Conservation (phyloP, 2,113 vertebrate genomes). For the Neotragus pygmaeus region DNA sequence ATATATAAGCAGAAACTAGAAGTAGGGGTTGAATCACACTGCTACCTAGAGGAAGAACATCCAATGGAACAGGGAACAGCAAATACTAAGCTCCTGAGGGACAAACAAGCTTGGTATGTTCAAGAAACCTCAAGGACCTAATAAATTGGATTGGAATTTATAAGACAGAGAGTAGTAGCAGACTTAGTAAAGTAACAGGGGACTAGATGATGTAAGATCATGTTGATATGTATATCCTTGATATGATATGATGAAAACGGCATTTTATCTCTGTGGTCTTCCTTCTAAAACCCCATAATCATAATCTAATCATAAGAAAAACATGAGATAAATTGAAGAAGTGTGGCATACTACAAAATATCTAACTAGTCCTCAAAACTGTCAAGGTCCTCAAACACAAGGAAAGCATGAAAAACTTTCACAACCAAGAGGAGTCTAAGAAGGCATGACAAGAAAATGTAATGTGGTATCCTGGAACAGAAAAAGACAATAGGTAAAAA, state of each 20-base stretch:
- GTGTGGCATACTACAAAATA: slow-evolving; percentile 9
- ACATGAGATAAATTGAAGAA: neutral
- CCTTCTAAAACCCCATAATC: neutral
- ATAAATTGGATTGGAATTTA: neutral
- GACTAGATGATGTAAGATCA: neutral
- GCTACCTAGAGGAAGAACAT: neutral
- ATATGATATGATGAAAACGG: neutral
- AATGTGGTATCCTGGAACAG: neutral
- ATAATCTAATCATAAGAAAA: neutral
- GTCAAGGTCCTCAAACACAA: slow-evolving; percentile 23
- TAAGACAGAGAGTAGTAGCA: neutral
- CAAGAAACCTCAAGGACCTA: neutral
- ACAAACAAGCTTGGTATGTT: slow-evolving; percentile 16
- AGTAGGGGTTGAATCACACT: neutral
- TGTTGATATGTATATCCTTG: neutral
- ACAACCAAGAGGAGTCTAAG: slow-evolving; percentile 1
- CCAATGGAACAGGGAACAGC: neutral
- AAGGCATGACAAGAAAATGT: slow-evolving; percentile 14
- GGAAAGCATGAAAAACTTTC: slow-evolving; percentile 37
- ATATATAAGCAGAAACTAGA: slow-evolving; percentile 30
- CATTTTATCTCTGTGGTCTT: slow-evolving; percentile 5
- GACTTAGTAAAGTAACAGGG: neutral
- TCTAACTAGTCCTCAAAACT: neutral
- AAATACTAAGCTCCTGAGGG: neutral
- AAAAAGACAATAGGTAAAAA: slow-evolving; percentile 16